These are phyloP conservation scores for Hipparchia sbordonii DNA, from an alignment of 2,888 invertebrate species.

Conservation along the genomic window DNA sequence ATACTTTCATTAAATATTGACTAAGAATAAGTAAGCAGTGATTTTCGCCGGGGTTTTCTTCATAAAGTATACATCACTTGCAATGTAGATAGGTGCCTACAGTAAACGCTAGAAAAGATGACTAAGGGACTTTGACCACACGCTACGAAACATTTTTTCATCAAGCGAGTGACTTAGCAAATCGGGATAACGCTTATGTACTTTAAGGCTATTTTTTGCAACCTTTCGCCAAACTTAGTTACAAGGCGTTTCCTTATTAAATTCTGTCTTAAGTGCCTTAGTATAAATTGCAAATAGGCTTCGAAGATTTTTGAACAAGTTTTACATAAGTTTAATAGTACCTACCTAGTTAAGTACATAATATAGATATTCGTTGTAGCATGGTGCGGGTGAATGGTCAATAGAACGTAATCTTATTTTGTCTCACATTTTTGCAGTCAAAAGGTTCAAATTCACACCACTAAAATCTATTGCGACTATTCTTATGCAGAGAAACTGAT, in stretches of 20 bases:
- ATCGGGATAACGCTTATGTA: constrained; percentile 4
- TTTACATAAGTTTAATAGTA: too few species aligned
- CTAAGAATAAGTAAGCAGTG: too few species aligned
- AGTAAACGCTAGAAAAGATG: constrained; percentile 4
- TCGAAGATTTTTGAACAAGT: neutral
- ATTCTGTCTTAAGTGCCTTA: neutral
- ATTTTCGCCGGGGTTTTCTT: too few species aligned
- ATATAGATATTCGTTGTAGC: too few species aligned
- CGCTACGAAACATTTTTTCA: constrained; percentile 25
- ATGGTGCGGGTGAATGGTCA: too few species aligned
- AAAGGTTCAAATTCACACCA: too few species aligned
- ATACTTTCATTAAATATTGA: too few species aligned
- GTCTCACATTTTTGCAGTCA: too few species aligned
- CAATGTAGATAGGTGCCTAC: neutral
- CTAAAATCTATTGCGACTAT: too few species aligned
- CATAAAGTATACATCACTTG: neutral
- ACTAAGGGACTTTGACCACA: constrained; percentile 22
- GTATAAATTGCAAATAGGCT: neutral
- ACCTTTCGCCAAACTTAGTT: constrained; percentile 6
- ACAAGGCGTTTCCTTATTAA: constrained; percentile 3
- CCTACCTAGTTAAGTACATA: too few species aligned
- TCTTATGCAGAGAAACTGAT: too few species aligned
- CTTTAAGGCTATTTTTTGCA: constrained; percentile 14
- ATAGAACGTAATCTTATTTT: too few species aligned
- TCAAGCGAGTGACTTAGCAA: constrained; percentile 25